Conservation (phyloP, 2,113 vertebrate genomes). For the Equus quagga region DNA sequence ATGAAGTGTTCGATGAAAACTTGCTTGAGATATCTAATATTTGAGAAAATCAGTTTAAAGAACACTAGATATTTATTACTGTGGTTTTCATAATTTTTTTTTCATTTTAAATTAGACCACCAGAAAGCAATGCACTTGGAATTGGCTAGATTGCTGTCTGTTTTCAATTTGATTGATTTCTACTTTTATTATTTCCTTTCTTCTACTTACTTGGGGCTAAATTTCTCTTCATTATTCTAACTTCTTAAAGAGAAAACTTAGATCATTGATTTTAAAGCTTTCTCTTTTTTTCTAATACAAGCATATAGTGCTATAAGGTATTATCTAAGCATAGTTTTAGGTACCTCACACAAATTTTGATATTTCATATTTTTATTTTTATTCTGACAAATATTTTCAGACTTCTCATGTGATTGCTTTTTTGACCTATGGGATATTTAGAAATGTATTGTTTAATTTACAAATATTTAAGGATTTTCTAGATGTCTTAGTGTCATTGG, state of each 20-base stretch:
- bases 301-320: neutral
- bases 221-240: neutral
- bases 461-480: neutral
- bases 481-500: neutral
- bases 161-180: conserved; percentile 27
- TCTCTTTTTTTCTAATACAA: neutral
- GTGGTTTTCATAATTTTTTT: neutral
- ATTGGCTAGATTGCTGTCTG: neutral
- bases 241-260: conserved; percentile 44
- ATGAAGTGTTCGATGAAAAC: neutral
- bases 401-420: neutral
- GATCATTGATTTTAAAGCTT: neutral
- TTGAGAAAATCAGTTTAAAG: conserved; percentile 2
- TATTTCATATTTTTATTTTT: neutral
- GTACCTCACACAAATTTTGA: neutral
- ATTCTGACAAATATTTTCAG: neutral
- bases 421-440: neutral
- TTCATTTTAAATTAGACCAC: conserved; percentile 37
- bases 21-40: neutral
- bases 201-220: neutral
- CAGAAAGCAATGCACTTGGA: neutral
- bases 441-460: neutral
- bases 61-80: neutral
- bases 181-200: conserved; percentile 14
- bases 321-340: neutral